Conservation (phyloP, 2,113 vertebrate species). For the Tragulus kanchil region DNA sequence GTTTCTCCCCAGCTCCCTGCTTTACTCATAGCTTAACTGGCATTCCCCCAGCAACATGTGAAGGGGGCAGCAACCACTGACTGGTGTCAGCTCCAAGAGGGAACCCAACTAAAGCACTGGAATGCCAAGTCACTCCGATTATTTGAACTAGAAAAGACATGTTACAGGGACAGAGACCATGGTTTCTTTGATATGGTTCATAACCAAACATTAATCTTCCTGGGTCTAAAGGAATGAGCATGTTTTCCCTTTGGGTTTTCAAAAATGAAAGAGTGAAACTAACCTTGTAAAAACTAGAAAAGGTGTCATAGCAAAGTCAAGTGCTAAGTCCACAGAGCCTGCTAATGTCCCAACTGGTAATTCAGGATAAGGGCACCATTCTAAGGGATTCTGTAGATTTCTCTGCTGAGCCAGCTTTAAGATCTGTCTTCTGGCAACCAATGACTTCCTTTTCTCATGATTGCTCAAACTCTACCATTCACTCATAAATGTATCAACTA, state of each 20-base stretch:
- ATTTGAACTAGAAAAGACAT: slow-evolving; percentile 72
- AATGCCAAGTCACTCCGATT: slow-evolving; percentile 69
- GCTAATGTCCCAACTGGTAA: neutral
- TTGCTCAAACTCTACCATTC: neutral
- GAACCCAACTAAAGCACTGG: slow-evolving; percentile 52
- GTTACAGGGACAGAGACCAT: slow-evolving; percentile 29
- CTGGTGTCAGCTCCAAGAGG: slow-evolving; percentile 37
- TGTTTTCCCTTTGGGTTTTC: slow-evolving; percentile 20
- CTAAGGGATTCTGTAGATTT: neutral
- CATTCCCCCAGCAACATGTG: slow-evolving; percentile 53
- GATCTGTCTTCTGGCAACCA: slow-evolving; percentile 5
- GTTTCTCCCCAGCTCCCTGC: slow-evolving; percentile 52
- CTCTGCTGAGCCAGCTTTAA: neutral
- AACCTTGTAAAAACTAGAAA: slow-evolving; percentile 54
- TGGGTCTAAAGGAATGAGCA: slow-evolving; percentile 1
- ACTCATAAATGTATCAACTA: slow-evolving; percentile 25
- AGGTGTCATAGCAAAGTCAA: neutral
- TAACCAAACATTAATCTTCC: slow-evolving; percentile 53
- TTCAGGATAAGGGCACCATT: slow-evolving; percentile 10
- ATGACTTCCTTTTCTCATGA: neutral
- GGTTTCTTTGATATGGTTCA: slow-evolving; percentile 63
- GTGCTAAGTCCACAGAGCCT: neutral
- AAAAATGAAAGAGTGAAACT: slow-evolving; percentile 66
- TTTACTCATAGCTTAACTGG: slow-evolving; percentile 68
- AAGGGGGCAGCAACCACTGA: slow-evolving; percentile 57